Evolutionary conservation across 2,888 invertebrate species (phyloP), one percentile per base, ranked within the genome.

Genomic region (Galerucella nymphaeae): DNA sequence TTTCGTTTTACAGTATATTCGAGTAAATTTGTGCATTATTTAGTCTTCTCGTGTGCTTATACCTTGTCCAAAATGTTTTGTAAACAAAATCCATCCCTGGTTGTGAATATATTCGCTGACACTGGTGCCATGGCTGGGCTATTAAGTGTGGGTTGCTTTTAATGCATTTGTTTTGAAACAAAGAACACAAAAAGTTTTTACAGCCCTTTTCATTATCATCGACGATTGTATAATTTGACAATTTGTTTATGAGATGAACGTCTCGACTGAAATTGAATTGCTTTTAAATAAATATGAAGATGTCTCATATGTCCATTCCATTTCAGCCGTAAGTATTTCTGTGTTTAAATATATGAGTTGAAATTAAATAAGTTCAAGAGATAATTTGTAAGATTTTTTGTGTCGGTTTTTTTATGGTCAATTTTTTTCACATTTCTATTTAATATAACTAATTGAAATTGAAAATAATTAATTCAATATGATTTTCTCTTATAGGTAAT

Each of bases 81-180:
- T 14, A n/a, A 16, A 59, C 14, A 11, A 23, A 59, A 59, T 13
- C 59, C 59, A 59, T 30, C 59, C 59, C 59, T 59, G 59, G 23
- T 74, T 71, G 77, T 78, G 38, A 20, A 20, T 59, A 50, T 68
- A 48, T 45, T 59, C 59, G 41, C 66, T 66, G 57, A 42, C 73
- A 61, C 45, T 80, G 78, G 78, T 79, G 80, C 80, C 78, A 78
- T 76, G 75, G 61, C 68, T 38, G 10, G 16, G 48, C 30, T 58
- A 16, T 59, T 50, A 55, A 62, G 76, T 80, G 82, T 81, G 80
- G 82, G 81, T 77, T 79, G 72, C 64, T 79, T 75, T 79, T 80
- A 80, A 80, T 77, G 70, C 78, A 79, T 78, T 80, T 79, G 79
- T 79, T 77, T 75, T 71, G 75, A 75, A 77, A 79, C 80, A 80